Evolutionary conservation across 1,140 invertebrate species (phyloP).

Genomic region (Leptoteleia sp.): DNA sequence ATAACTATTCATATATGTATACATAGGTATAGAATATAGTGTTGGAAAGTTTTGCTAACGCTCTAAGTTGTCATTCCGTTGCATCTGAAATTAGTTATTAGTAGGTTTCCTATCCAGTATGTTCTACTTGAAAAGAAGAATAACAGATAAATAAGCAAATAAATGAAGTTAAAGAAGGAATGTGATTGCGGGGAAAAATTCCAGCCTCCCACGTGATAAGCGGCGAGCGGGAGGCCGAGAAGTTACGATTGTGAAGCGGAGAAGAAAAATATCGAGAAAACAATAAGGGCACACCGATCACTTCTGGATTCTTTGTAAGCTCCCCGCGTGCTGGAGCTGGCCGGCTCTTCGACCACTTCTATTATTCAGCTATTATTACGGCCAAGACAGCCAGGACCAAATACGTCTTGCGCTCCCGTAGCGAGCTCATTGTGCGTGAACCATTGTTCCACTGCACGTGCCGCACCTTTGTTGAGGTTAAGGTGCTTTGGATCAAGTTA

Average conservation of each 20-base stretch:
- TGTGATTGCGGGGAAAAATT: conserved; percentile 33
- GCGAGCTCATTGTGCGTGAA: conserved; percentile 64
- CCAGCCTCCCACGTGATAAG: background rate
- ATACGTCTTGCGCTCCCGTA: conserved; percentile 62
- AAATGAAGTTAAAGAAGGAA: too few species aligned
- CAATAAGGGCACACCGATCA: conserved; percentile 63
- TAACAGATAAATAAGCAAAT: too few species aligned
- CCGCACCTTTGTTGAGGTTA: conserved; percentile 60
- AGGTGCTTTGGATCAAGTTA: conserved; percentile 58
- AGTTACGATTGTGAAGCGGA: conserved; percentile 45
- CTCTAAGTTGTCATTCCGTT: too few species aligned
- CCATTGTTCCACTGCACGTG: conserved; percentile 66
- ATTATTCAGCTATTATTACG: conserved; percentile 67
- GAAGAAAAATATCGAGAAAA: conserved; percentile 59
- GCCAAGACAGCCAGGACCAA: conserved; percentile 65
- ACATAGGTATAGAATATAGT: too few species aligned
- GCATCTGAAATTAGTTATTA: too few species aligned
- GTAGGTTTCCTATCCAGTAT: too few species aligned
- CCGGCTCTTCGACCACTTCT: conserved; percentile 55
- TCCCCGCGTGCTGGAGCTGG: conserved; percentile 51
- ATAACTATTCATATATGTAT: too few species aligned
- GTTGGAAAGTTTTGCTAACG: too few species aligned
- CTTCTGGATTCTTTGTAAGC: conserved; percentile 66
- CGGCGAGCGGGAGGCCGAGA: conserved; percentile 3
- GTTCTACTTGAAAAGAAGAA: too few species aligned